Evolutionary conservation across 1,140 invertebrate species (phyloP).

Genomic region (Ips nitidus): DNA sequence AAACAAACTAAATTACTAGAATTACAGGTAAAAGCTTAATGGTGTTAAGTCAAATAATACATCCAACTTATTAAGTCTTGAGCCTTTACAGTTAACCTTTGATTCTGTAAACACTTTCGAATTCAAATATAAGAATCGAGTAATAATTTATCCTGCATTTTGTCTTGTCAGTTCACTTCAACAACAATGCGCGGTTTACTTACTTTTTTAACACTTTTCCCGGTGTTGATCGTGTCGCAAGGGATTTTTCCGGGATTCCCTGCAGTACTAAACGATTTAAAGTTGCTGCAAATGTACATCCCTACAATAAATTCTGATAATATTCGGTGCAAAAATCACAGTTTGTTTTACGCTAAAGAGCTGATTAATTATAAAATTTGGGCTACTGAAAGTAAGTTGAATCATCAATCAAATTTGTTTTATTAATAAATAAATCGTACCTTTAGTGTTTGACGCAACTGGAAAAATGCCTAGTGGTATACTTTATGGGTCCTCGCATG

Average conservation of each 20-base stretch:
- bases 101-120: not conserved
- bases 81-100: not conserved
- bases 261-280: conserved; percentile 10
- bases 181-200: not conserved
- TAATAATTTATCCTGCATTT: not conserved
- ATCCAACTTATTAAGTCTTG: no score
- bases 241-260: conserved; percentile 13
- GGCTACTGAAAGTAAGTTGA: conserved; percentile 43
- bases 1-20: no score
- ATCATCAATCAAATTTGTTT: not conserved
- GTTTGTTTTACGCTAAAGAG: conserved; percentile 36
- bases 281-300: conserved; percentile 27
- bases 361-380: conserved; percentile 39
- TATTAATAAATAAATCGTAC: not conserved
- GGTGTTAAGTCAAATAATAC: no score
- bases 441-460: conserved; percentile 37
- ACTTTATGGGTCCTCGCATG: conserved; percentile 34
- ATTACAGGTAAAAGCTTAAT: no score
- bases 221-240: not conserved
- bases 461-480: conserved; percentile 36
- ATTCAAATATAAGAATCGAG: not conserved
- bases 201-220: not conserved
- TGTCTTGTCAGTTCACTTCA: not conserved
- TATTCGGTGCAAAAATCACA: conserved; percentile 38
- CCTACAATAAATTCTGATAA: conserved; percentile 31